These are phyloP conservation scores for Cataglyphis livida DNA, from an alignment of 2,888 invertebrate genomes.

Conservation along the genomic window DNA sequence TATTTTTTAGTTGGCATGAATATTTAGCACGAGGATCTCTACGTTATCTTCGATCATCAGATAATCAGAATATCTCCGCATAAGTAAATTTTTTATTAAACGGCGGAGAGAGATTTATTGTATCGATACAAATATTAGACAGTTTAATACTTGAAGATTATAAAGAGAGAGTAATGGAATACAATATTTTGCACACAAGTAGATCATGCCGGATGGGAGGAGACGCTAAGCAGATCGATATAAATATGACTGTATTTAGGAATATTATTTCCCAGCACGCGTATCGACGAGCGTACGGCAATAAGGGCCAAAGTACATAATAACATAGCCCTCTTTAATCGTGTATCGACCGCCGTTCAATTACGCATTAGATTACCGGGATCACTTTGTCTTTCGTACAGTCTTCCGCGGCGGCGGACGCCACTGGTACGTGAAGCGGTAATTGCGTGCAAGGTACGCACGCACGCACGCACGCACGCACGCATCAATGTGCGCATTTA, in stretches of 20 bases:
- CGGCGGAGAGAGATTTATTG: neutral
- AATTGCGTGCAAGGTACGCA: slow-evolving; percentile 47
- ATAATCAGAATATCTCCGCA: neutral
- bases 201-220: neutral
- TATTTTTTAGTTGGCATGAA: slow-evolving; percentile 45
- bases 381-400: slow-evolving; percentile 51
- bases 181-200: neutral
- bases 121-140: neutral
- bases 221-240: slow-evolving; percentile 4
- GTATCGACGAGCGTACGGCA: slow-evolving; percentile 16
- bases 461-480: neutral
- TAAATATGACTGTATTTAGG: slow-evolving; percentile 9
- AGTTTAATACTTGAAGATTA: neutral
- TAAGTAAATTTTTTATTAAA: slow-evolving; percentile 9
- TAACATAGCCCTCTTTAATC: slow-evolving; percentile 37
- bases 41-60: slow-evolving; percentile 53
- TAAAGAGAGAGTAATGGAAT: neutral
- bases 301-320: slow-evolving; percentile 39
- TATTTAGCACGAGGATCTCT: slow-evolving; percentile 40
- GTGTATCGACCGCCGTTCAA: slow-evolving; percentile 50
- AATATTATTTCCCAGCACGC: slow-evolving; percentile 15
- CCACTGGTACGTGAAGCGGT: slow-evolving; percentile 44
- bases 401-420: slow-evolving; percentile 28
- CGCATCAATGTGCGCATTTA: slow-evolving; percentile 18
- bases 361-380: slow-evolving; percentile 52